Percentiles rank a stretch among this genome's conserved stretches.
These are phyloP conservation scores for Syndactyla subalaris DNA, from an alignment of 2,797 vertebrate genomes.

Conservation along the genomic window DNA sequence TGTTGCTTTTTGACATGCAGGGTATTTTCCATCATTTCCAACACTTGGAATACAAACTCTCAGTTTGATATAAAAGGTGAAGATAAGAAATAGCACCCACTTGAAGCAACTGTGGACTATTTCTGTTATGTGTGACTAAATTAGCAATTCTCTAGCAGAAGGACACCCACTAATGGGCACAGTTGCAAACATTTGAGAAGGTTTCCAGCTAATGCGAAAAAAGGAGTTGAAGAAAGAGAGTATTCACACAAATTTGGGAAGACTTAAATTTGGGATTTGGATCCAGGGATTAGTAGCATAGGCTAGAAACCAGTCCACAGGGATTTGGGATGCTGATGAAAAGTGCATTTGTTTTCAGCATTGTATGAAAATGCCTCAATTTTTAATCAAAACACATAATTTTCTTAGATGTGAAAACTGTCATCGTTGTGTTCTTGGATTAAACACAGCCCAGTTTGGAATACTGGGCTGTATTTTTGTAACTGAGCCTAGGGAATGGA, in stretches of 20 bases:
- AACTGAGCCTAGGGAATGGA: neutral
- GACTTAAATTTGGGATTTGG: neutral
- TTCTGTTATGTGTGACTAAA: neutral
- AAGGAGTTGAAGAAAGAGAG: neutral
- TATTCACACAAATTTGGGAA: neutral
- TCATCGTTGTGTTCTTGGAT: slow-evolving; percentile 5
- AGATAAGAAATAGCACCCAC: neutral
- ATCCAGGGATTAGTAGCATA: neutral
- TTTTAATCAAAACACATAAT: neutral
- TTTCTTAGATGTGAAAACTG: slow-evolving; percentile 7
- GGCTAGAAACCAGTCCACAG: neutral
- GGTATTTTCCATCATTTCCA: neutral
- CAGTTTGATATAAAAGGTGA: neutral
- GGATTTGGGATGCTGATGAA: neutral
- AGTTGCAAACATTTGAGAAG: neutral
- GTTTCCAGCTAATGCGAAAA: neutral
- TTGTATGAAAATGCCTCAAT: neutral
- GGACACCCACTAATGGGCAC: neutral
- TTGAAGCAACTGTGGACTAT: neutral
- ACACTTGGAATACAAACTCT: neutral
- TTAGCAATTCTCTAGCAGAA: neutral
- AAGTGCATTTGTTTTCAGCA: neutral
- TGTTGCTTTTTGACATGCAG: neutral
- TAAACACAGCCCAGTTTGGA: slow-evolving; percentile 6
- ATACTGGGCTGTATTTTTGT: neutral